Evolutionary conservation across 2,888 invertebrate genomes (phyloP).

Genomic region (Craniophora ligustri): DNA sequence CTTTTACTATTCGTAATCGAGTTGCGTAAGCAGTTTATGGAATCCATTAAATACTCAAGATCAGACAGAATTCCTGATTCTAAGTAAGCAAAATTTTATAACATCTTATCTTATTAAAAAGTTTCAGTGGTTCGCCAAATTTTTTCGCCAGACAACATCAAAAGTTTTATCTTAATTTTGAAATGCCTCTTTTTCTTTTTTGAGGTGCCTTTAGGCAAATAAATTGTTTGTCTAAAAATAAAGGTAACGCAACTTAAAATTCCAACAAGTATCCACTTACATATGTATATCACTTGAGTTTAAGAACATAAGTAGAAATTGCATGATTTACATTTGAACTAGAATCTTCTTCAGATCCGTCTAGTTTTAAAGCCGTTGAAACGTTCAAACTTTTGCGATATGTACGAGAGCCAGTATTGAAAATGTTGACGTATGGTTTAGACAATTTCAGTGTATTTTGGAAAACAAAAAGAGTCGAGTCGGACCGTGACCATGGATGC

Average conservation of each 20-base stretch:
- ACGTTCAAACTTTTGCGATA: constrained; percentile 5
- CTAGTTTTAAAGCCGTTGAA: constrained; percentile 9
- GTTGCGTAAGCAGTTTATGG: constrained; percentile 60
- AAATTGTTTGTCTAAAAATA: constrained; percentile 19
- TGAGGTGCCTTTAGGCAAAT: constrained; percentile 18
- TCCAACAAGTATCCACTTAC: not conserved
- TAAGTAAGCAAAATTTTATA: constrained; percentile 58
- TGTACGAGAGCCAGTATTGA: constrained; percentile 16
- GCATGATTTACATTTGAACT: no score
- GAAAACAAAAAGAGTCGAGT: not conserved
- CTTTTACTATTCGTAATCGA: constrained; percentile 49
- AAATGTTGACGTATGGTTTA: no score
- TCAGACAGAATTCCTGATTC: constrained; percentile 56
- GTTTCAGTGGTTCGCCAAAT: constrained; percentile 48
- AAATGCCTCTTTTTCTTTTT: constrained; percentile 33
- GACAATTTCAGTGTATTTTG: constrained; percentile 9
- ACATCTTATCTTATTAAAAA: constrained; percentile 64
- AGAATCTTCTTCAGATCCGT: constrained; percentile 21
- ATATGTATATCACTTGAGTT: not conserved
- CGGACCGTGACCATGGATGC: no score
- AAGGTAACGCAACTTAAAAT: not conserved
- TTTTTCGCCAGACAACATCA: constrained; percentile 30
- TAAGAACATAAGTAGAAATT: not conserved
- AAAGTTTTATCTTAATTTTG: constrained; percentile 43
- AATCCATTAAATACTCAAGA: constrained; percentile 63